Percentiles rank a stretch among this genome's conserved stretches.
phyloP scores from a whole-genome alignment of 2,797 vertebrate species.

The Anguilla megastoma region DNA sequence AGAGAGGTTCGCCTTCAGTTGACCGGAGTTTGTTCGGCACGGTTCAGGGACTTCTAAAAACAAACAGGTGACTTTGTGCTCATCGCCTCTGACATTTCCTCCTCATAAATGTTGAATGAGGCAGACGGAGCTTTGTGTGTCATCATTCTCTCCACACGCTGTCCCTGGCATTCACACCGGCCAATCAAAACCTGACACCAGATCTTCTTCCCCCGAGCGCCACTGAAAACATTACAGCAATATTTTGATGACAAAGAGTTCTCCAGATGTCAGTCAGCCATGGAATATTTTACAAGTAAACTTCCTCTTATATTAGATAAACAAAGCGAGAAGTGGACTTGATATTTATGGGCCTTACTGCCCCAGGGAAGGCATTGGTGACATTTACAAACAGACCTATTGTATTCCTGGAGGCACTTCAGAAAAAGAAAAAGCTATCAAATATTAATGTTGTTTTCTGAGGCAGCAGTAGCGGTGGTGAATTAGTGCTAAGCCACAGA shows the following conservation, averaged over 20 bases:
- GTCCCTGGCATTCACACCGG: neutral
- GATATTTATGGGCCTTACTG: conserved; percentile 20
- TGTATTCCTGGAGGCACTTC: conserved; percentile 24
- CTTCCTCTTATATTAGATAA: conserved; percentile 19
- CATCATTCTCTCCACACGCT: conserved; percentile 16
- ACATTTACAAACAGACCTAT: conserved; percentile 32
- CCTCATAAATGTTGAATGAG: conserved; percentile 52
- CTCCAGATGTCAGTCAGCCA: neutral
- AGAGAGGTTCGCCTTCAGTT: neutral
- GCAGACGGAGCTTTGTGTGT: conserved; percentile 22
- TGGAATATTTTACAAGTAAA: conserved; percentile 3
- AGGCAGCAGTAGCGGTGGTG: neutral
- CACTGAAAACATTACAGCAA: neutral
- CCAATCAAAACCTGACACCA: neutral
- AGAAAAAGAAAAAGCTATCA: conserved; percentile 26
- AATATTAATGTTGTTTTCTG: conserved; percentile 31
- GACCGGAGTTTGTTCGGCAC: neutral
- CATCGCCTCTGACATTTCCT: conserved; percentile 25
- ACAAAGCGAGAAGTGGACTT: conserved; percentile 22
- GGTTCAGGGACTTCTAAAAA: neutral
- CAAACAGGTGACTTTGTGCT: neutral
- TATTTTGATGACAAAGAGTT: neutral
- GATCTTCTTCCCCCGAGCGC: neutral
- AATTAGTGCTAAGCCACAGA: conserved; percentile 12
- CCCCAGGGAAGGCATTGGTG: conserved; percentile 24